These are phyloP conservation scores for Mormyrus lacerda DNA, from an alignment of 2,113 vertebrate species.

Conservation along the genomic window DNA sequence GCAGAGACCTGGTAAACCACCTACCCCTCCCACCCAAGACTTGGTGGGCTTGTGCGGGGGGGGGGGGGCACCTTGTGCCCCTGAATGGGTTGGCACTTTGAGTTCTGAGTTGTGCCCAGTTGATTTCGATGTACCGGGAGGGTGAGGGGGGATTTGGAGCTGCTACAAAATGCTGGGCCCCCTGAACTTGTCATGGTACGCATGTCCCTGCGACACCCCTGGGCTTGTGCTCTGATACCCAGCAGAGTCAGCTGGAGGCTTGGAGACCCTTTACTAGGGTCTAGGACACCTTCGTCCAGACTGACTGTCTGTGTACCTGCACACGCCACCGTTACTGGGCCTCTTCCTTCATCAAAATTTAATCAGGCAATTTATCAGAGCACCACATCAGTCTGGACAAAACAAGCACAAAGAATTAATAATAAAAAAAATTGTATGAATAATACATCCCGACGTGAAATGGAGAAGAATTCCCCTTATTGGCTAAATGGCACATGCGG, in stretches of 20 bases:
- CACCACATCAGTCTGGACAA: constrained; percentile 29
- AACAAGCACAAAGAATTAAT: constrained; percentile 34
- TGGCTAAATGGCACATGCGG: constrained; percentile 30
- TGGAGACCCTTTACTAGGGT: not conserved
- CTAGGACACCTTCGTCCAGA: not conserved
- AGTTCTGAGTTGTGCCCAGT: not conserved
- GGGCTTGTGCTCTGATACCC: not conserved
- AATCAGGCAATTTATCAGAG: constrained; percentile 48
- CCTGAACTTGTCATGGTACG: not conserved
- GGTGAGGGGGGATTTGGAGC: not conserved
- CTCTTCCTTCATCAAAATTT: constrained; percentile 52
- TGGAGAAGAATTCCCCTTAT: constrained; percentile 36
- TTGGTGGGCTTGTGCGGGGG: not conserved
- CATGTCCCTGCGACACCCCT: not conserved
- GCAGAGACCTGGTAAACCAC: constrained; percentile 3
- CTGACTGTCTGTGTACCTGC: constrained; percentile 27
- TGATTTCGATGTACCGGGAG: not conserved
- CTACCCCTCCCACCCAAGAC: constrained; percentile 7
- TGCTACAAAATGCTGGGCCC: not conserved
- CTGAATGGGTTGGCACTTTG: not conserved
- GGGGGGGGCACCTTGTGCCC: not conserved
- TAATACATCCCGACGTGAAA: constrained; percentile 38
- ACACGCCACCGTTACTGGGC: constrained; percentile 20
- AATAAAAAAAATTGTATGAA: constrained; percentile 42
- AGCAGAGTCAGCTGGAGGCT: not conserved